These are phyloP conservation scores for Heliconius charithonia DNA, from an alignment of 2,888 invertebrate genomes.

Conservation along the genomic window DNA sequence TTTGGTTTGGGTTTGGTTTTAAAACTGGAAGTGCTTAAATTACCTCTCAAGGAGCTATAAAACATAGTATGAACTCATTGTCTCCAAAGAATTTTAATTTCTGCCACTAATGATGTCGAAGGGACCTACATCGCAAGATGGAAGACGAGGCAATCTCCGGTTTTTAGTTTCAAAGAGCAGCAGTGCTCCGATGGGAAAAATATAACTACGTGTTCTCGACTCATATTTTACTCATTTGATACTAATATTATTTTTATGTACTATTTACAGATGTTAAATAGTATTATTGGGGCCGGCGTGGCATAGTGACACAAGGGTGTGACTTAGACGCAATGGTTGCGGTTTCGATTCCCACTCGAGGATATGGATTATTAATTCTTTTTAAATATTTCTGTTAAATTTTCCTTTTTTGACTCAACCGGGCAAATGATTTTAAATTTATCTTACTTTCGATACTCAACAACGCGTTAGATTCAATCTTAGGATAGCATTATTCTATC, in stretches of 20 bases:
- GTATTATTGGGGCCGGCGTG: too few relatives aligned
- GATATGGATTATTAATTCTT: too few relatives aligned
- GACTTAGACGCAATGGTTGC: too few relatives aligned
- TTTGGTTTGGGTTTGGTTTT: too few relatives aligned
- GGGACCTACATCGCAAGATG: slow-evolving; percentile 61
- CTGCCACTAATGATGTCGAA: slow-evolving; percentile 76
- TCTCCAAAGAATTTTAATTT: slow-evolving; percentile 65
- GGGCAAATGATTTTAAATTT: too few relatives aligned
- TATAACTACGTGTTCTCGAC: slow-evolving; percentile 57
- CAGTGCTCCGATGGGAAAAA: slow-evolving; percentile 56
- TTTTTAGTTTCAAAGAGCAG: slow-evolving; percentile 81
- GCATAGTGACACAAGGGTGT: too few relatives aligned
- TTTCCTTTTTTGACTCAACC: too few relatives aligned
- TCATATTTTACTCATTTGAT: slow-evolving; percentile 25
- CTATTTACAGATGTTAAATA: not conserved
- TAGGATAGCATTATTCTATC: too few relatives aligned
- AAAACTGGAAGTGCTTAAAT: slow-evolving; percentile 31
- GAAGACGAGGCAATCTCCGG: slow-evolving; percentile 80
- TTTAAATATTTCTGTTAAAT: too few relatives aligned
- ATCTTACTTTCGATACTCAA: too few relatives aligned
- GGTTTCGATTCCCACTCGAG: too few relatives aligned
- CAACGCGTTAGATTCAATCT: too few relatives aligned
- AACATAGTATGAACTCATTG: slow-evolving; percentile 45
- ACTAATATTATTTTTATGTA: not conserved
- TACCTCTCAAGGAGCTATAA: slow-evolving; percentile 46